phyloP scores from a whole-genome alignment of 2,888 invertebrate genomes.

The Tanytarsus gracilentus region DNA sequence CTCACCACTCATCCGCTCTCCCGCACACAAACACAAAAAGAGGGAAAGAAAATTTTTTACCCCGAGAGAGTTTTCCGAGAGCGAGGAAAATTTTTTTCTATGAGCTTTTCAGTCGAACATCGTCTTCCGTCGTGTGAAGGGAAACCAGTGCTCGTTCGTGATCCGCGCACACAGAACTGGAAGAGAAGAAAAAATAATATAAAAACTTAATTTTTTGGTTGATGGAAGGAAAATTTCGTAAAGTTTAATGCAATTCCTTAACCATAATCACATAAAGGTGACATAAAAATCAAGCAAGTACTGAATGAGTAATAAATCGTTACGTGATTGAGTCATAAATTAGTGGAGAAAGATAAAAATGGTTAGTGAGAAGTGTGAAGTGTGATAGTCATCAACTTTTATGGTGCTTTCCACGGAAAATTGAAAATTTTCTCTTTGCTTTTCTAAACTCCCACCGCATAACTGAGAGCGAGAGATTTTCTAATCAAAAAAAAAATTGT shows the following conservation, averaged over 20 bases:
- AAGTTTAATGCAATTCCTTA: not conserved
- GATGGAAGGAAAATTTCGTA: not conserved
- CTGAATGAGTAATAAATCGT: not conserved
- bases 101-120: constrained; percentile 32
- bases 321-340: too few relatives aligned
- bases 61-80: not conserved
- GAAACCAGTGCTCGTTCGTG: constrained; percentile 20
- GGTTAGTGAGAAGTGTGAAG: too few relatives aligned
- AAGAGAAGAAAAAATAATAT: constrained; percentile 5
- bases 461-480: not conserved
- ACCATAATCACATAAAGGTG: not conserved
- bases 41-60: not conserved
- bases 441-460: not conserved
- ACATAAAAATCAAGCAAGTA: too few relatives aligned
- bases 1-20: not conserved
- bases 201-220: too few relatives aligned
- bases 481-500: constrained; percentile 4
- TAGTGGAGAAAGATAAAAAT: too few relatives aligned
- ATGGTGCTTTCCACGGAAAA: too few relatives aligned
- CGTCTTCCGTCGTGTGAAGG: constrained; percentile 32
- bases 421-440: not conserved
- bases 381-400: too few relatives aligned
- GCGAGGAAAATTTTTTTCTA: constrained; percentile 6
- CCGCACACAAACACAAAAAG: not conserved
- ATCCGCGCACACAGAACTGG: constrained; percentile 17